Evolutionary conservation across 2,113 vertebrate species (phyloP).

Genomic region (Nyctereutes procyonoides): DNA sequence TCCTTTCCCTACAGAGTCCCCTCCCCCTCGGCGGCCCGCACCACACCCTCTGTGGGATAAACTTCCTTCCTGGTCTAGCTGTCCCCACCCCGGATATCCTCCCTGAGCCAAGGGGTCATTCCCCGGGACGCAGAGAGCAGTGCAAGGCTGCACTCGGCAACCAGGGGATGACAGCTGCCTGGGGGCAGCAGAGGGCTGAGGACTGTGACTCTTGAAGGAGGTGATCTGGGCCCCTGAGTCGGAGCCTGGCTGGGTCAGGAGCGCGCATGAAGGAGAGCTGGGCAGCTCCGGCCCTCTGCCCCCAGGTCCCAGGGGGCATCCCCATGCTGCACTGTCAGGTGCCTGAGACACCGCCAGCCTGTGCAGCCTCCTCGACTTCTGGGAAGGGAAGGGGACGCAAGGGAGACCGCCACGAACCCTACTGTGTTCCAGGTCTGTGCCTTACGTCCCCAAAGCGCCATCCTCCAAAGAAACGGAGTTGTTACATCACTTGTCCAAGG

Average conservation of each 20-base stretch:
- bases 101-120: not conserved
- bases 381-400: accelerated
- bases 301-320: not conserved
- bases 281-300: not conserved
- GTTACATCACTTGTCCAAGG: no score
- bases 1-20: not conserved
- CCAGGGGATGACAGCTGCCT: no score
- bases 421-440: no score
- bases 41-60: not conserved
- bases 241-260: not conserved
- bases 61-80: conserved; percentile 10
- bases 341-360: not conserved
- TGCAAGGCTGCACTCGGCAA: not conserved
- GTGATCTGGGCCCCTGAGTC: not conserved
- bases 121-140: not conserved
- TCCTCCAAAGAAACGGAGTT: not conserved
- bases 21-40: not conserved
- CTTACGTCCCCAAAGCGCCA: not conserved
- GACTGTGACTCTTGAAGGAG: not conserved
- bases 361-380: not conserved
- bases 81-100: not conserved
- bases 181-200: not conserved
- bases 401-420: not conserved
- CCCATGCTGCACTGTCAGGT: not conserved
- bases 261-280: accelerated